Percentiles rank a stretch among this genome's conserved stretches.
Evolutionary conservation across 2,797 vertebrate genomes (phyloP).

Genomic region (Dryobates pubescens): DNA sequence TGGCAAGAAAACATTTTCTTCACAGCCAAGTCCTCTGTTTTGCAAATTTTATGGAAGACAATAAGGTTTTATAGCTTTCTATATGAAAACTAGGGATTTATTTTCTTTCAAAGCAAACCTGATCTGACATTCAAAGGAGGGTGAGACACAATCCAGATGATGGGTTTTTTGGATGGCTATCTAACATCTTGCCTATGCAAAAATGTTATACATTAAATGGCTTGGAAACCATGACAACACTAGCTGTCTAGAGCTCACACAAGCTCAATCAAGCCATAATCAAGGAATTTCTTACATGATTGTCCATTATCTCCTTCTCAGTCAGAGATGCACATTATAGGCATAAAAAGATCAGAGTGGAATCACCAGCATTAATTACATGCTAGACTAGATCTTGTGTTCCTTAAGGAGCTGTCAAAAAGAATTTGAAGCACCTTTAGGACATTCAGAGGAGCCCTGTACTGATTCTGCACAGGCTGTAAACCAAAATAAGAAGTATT

Average conservation of each 20-base stretch:
- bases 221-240: slow-evolving; percentile 76
- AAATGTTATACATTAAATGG: slow-evolving; percentile 52
- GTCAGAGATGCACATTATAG: slow-evolving; percentile 66
- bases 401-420: slow-evolving; percentile 50
- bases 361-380: slow-evolving; percentile 71
- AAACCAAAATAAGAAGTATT: neutral
- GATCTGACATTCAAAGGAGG: slow-evolving; percentile 14
- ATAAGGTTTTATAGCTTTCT: slow-evolving; percentile 9
- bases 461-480: neutral
- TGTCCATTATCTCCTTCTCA: slow-evolving; percentile 79
- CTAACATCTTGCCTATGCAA: slow-evolving; percentile 64
- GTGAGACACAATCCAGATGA: slow-evolving; percentile 40
- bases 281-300: slow-evolving; percentile 77
- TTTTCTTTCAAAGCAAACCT: slow-evolving; percentile 43
- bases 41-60: neutral
- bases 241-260: slow-evolving; percentile 67
- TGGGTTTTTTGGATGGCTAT: slow-evolving; percentile 63
- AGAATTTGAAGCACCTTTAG: slow-evolving; percentile 13
- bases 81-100: slow-evolving; percentile 1
- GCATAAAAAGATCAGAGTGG: slow-evolving; percentile 71
- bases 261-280: slow-evolving; percentile 79
- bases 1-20: neutral
- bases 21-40: neutral
- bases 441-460: neutral
- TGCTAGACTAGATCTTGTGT: slow-evolving; percentile 55